These are phyloP conservation scores for Himalopsyche kuldschensis DNA, from an alignment of 2,888 invertebrate species.

Conservation along the genomic window DNA sequence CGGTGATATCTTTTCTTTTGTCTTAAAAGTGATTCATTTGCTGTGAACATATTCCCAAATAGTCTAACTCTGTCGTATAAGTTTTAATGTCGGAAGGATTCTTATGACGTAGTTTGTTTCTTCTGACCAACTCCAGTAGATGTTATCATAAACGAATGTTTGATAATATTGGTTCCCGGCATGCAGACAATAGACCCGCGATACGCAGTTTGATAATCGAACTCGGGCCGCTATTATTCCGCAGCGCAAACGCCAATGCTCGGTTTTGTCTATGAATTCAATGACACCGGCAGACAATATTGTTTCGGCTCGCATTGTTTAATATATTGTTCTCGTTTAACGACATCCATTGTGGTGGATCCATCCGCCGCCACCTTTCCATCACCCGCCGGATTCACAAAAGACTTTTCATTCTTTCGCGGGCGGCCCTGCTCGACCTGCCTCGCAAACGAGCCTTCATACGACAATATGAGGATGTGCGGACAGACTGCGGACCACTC, in stretches of 20 bases:
- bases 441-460: neutral
- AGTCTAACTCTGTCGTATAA: too few relatives aligned
- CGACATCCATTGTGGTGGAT: conserved; percentile 37
- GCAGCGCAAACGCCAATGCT: neutral
- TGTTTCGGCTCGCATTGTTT: conserved; percentile 40
- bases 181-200: neutral
- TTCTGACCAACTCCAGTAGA: neutral
- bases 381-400: conserved; percentile 23
- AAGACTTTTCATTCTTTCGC: conserved; percentile 37
- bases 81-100: neutral
- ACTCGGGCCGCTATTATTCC: neutral
- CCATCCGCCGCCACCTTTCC: conserved; percentile 18
- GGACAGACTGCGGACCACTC: neutral
- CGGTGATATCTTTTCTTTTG: too few relatives aligned
- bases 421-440: neutral
- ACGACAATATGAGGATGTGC: neutral
- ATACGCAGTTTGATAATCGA: neutral
- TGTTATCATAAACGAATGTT: neutral
- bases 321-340: conserved; percentile 39
- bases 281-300: conserved; percentile 41
- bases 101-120: neutral
- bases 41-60: too few relatives aligned
- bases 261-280: conserved; percentile 38
- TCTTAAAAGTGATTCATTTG: too few relatives aligned
- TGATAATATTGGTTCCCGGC: neutral